Evolutionary conservation across 1,140 invertebrate genomes (phyloP).

Genomic region (Chionoecetes opilio): DNA sequence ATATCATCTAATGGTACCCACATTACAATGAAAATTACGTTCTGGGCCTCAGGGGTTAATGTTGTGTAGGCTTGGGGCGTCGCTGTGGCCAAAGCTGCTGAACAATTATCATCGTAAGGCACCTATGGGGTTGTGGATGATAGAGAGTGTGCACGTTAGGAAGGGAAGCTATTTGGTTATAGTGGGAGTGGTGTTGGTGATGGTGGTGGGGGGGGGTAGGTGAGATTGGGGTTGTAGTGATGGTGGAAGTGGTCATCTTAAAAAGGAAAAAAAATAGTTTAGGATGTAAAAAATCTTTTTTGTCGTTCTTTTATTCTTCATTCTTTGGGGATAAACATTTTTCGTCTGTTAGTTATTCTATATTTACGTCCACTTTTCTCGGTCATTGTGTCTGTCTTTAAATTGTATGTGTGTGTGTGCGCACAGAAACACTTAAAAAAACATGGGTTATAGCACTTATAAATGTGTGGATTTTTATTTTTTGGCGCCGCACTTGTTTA

Average conservation of each 20-base stretch:
- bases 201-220: background rate
- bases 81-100: no score
- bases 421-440: no score
- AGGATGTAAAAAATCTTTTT: background rate
- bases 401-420: background rate
- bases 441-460: background rate
- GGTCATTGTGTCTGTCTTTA: background rate
- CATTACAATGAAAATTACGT: no score
- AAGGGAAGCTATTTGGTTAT: background rate
- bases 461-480: background rate
- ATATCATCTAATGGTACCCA: no score
- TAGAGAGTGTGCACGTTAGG: background rate
- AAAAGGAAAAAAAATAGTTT: no score
- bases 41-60: no score
- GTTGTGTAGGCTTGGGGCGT: background rate
- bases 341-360: background rate
- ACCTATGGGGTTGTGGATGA: no score
- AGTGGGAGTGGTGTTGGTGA: no score
- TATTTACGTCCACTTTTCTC: background rate
- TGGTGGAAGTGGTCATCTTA: background rate
- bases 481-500: background rate
- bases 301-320: background rate
- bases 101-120: no score
- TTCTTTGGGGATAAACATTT: background rate
- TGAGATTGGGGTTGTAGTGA: background rate